Base-by-base conservation (phyloP, 2,888 invertebrate species). In the Athalia rosae region DNA sequence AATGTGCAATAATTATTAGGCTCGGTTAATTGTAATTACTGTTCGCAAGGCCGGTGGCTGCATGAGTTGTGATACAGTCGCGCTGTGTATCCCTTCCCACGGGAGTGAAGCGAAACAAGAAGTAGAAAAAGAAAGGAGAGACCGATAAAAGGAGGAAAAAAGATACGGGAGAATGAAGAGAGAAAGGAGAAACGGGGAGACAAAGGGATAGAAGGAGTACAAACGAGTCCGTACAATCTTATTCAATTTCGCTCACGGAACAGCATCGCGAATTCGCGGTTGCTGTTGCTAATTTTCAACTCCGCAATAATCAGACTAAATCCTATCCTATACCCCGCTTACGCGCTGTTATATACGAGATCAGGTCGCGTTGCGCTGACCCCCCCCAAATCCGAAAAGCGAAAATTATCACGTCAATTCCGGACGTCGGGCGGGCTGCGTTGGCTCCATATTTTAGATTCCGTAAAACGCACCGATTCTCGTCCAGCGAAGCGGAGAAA, bases 21-120 rank as follows among this genome's bases (percentile, higher is more conserved):
- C 79, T 73, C 79, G 77, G 77, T 77, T 80, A 78, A 77, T 79
- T 80, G 79, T 80, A 80, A 80, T 80, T 78, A 74, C 78, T 69
- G 78, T 58, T 66, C 73, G 77, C 77, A 58, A 71, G 79, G 79
- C 77, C 73, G 78, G 71, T 77, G 59, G 78, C 67, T 76, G 76
- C 73, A 73, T 79, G 79, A 74, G 67, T 77, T 74, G 76, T 77
- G 79, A 78, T 78, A 77, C 28, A 28, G 28, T 28, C 28, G 79
- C 78, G 15, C 15, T 61, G 58, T 61, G 58, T 61, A 74, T 62
- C 62, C 28, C 61, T 50, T 74, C 74, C 61, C 15, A 28, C 28
- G 48, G 8, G 64, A 56, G 76, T 13, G 50, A 63, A 63, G 63
- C 59, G 56, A 50, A 76, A 71, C 15, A 61, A 48, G 47, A 7